Conservation (phyloP, 2,113 vertebrate genomes). For the Phalacrocorax aristotelis region DNA sequence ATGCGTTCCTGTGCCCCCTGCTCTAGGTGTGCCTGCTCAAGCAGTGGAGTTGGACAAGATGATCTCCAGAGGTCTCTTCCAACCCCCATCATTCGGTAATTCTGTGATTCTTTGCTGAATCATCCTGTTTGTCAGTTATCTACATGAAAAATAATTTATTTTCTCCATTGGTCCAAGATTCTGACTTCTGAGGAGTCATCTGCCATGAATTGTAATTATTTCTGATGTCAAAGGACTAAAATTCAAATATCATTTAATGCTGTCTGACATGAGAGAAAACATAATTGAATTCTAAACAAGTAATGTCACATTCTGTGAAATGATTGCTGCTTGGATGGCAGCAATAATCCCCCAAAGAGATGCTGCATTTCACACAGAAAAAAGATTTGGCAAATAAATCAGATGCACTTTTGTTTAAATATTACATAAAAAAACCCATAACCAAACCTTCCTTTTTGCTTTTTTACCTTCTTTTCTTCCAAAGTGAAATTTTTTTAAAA, state of each 20-base stretch:
- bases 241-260: constrained; percentile 27
- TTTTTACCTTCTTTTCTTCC: neutral
- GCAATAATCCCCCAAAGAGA: neutral
- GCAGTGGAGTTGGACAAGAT: too few relatives aligned
- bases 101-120: neutral
- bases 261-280: constrained; percentile 1
- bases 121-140: neutral
- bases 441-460: neutral
- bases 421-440: neutral
- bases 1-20: too few relatives aligned
- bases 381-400: neutral
- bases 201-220: neutral
- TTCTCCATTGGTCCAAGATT: neutral
- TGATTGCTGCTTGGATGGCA: neutral
- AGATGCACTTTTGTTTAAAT: neutral
- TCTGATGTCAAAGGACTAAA: neutral
- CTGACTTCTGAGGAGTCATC: neutral
- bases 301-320: neutral
- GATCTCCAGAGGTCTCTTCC: too few relatives aligned
- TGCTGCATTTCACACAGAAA: neutral
- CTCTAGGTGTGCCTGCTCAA: too few relatives aligned
- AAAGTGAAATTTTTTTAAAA: neutral
- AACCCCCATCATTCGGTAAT: too few relatives aligned
- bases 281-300: constrained; percentile 35
- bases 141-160: neutral